These are phyloP conservation scores for Gallirallus australis DNA, from an alignment of 2,797 vertebrate genomes.

Conservation along the genomic window DNA sequence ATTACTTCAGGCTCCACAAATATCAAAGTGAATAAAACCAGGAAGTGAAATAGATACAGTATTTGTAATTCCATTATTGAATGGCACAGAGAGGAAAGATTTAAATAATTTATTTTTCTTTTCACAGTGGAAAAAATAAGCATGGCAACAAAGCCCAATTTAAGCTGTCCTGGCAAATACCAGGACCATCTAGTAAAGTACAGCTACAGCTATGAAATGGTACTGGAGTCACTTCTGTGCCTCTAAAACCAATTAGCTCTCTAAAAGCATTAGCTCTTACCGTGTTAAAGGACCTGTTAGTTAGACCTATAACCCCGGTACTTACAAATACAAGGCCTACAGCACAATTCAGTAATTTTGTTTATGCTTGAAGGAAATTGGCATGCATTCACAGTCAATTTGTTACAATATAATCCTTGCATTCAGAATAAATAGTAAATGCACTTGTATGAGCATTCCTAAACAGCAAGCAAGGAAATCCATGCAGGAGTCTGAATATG, in stretches of 20 bases:
- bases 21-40: slow-evolving; percentile 57
- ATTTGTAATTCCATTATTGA: slow-evolving; percentile 56
- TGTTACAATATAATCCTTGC: slow-evolving; percentile 4
- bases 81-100: slow-evolving; percentile 39
- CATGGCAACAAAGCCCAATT: not conserved
- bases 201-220: not conserved
- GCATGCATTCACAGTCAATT: not conserved
- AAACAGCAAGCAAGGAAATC: not conserved
- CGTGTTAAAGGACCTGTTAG: slow-evolving; percentile 6
- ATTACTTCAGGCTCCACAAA: slow-evolving; percentile 28
- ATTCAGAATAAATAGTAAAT: not conserved
- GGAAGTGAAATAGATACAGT: slow-evolving; percentile 66
- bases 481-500: not conserved
- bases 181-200: not conserved
- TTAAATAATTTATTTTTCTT: slow-evolving; percentile 70
- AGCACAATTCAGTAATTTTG: not conserved
- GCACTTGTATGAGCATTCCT: not conserved
- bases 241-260: slow-evolving; percentile 31
- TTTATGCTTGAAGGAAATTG: slow-evolving; percentile 18
- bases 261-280: not conserved
- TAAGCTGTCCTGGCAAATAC: not conserved
- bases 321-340: not conserved
- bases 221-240: not conserved
- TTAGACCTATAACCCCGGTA: not conserved
- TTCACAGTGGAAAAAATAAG: slow-evolving; percentile 33